Evolutionary conservation across 1,140 invertebrate genomes (phyloP), one percentile per base, ranked within the genome.

Genomic region (Trypoxylus dichotomus): DNA sequence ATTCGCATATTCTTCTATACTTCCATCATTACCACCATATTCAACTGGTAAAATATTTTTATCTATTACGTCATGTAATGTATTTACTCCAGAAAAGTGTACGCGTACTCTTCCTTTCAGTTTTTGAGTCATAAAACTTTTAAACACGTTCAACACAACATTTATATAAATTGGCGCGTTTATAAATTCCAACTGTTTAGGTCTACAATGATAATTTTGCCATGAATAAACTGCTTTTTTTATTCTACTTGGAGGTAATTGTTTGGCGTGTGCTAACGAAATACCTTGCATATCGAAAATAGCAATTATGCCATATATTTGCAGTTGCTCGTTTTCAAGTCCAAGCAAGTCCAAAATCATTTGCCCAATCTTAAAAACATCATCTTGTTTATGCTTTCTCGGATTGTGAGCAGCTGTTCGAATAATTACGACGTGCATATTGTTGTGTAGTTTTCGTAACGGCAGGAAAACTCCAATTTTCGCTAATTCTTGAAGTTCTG

Each of bases 61-160:
- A 11, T 88, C 85, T 7, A 90, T 83, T 1, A 88, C 84, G 25
- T 88, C 83, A 32, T 88, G 84, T 74, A 88, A 83, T 32, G 81
- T 84, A 27, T 82, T 83, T 37, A 79, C 83, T 0, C 85, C 87
- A 15, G 85, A 82, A 21, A 85, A 84, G 83, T 90, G 89, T 0
- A 92, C 85, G 75, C 87, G 82, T 3, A 93, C 86, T 74, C 92
- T 87, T 1, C 86, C 84, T 68, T 87, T 89, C 79, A 94, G 84
- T 81, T 95, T 94, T 58, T 90, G 87, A 25, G 88, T 91, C 91
- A 95, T 91, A 80, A 95, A 94, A 77, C 83, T 88, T 84, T 90
- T 91, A 76, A 94, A 91, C 10, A 94, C 88, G 72, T 90, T 91
- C 25, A 94, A 85, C 3, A 94, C 86, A 5, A 91, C 85, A 81